These are phyloP conservation scores for Drosophila grimshawi DNA, from an alignment of 1,140 invertebrate species.

Conservation along the genomic window DNA sequence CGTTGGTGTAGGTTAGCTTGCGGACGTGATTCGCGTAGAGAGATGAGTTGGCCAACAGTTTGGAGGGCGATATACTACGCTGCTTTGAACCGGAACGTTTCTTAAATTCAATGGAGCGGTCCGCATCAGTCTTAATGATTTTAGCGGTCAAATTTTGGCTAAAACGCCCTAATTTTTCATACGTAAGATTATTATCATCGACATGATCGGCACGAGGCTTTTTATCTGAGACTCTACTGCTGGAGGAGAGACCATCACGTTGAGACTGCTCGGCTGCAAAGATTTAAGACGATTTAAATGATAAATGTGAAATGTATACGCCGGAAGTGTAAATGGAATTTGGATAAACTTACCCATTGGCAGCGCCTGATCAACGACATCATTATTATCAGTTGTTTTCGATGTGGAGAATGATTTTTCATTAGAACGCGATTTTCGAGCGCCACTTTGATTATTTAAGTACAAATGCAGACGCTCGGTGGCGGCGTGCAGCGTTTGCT, in stretches of 20 bases:
- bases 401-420: conserved; percentile 55
- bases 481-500: conserved; percentile 15
- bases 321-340: conserved; percentile 2
- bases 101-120: conserved; percentile 60
- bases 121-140: conserved; percentile 59
- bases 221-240: conserved; percentile 12
- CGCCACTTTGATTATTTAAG: conserved; percentile 64
- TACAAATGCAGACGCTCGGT: conserved; percentile 57
- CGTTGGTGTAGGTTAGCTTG: conserved; percentile 67
- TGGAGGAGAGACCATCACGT: conserved; percentile 15
- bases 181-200: conserved; percentile 46
- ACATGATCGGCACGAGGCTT: background rate
- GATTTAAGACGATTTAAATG: conserved; percentile 52
- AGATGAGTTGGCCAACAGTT: conserved; percentile 10
- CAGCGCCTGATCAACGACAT: conserved; percentile 25
- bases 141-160: conserved; percentile 55
- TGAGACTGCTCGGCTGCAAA: conserved; percentile 54
- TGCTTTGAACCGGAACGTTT: conserved; percentile 61
- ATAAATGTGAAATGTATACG: conserved; percentile 44
- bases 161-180: conserved; percentile 57
- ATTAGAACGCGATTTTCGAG: conserved; percentile 52
- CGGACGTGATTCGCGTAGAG: conserved; percentile 43
- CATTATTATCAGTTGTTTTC: conserved; percentile 18
- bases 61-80: conserved; percentile 49
- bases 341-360: conserved; percentile 67